Percentiles rank a stretch among this genome's conserved stretches.
Conservation (phyloP, 2,113 vertebrate species). For the Pseudopipra pipra region DNA sequence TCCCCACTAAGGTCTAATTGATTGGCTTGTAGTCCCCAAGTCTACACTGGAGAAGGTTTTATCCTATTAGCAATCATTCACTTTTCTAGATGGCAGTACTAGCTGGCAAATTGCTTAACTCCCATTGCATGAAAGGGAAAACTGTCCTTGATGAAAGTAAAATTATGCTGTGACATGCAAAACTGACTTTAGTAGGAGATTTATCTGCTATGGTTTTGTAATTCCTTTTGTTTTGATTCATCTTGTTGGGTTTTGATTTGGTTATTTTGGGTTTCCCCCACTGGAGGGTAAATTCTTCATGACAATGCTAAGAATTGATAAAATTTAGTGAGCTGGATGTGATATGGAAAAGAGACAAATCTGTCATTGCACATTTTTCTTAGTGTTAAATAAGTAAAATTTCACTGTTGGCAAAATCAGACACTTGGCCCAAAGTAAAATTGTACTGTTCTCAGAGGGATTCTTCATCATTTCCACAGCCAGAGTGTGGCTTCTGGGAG, state of each 20-base stretch:
- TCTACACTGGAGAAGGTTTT: neutral
- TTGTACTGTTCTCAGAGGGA: neutral
- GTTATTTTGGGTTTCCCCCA: neutral
- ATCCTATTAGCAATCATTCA: constrained; percentile 11
- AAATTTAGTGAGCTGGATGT: neutral
- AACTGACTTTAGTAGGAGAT: neutral
- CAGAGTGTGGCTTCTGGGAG: neutral
- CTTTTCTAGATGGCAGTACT: neutral
- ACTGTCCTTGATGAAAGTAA: neutral
- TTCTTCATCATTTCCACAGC: constrained; percentile 16
- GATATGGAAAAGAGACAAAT: neutral
- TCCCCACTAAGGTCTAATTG: constrained; percentile 39
- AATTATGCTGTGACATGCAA: neutral
- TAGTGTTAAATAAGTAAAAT: neutral
- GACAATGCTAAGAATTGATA: neutral
- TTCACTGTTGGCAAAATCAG: neutral
- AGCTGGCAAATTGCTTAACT: constrained; percentile 26
- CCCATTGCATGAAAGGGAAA: neutral
- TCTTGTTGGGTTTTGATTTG: neutral
- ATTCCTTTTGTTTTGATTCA: neutral
- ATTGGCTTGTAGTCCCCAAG: constrained; percentile 12
- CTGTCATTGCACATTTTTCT: neutral
- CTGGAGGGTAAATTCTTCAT: neutral
- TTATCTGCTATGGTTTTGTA: neutral
- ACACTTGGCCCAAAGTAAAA: neutral